Conservation (phyloP, 92 coral and sea anemone species). For the Actinernus sp. region DNA sequence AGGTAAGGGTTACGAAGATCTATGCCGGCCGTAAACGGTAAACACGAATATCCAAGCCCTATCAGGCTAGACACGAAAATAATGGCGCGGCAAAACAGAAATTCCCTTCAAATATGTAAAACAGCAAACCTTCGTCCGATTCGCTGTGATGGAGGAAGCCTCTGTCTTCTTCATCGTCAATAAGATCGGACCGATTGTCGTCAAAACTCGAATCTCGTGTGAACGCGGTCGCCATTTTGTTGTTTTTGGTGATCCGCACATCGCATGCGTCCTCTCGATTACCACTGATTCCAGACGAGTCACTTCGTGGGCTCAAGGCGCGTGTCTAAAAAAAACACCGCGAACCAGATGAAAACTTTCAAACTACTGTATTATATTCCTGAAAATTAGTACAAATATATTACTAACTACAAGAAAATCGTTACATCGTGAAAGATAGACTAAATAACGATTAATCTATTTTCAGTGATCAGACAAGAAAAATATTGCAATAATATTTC, state of each 20-base stretch:
- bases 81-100: background rate
- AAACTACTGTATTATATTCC: no score
- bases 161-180: conserved; percentile 92
- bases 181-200: conserved; percentile 90
- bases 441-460: no score
- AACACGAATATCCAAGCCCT: background rate
- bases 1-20: no score
- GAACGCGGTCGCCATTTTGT: conserved; percentile 94
- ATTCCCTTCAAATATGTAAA: background rate
- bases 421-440: no score
- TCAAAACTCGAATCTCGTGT: conserved; percentile 93
- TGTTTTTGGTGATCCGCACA: conserved; percentile 47
- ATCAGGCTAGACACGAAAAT: background rate
- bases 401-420: no score
- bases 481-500: no score
- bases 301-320: conserved; percentile 88
- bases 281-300: conserved; percentile 84
- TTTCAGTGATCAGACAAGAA: no score
- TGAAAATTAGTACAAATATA: no score
- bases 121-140: conserved; percentile 91
- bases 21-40: background rate
- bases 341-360: no score
- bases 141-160: conserved; percentile 94
- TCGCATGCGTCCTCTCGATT: conserved; percentile 83
- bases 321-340: no score